Percentiles rank a stretch among this genome's conserved stretches.
These are phyloP conservation scores for Euplexia lucipara DNA, from an alignment of 2,888 invertebrate species.

Conservation along the genomic window DNA sequence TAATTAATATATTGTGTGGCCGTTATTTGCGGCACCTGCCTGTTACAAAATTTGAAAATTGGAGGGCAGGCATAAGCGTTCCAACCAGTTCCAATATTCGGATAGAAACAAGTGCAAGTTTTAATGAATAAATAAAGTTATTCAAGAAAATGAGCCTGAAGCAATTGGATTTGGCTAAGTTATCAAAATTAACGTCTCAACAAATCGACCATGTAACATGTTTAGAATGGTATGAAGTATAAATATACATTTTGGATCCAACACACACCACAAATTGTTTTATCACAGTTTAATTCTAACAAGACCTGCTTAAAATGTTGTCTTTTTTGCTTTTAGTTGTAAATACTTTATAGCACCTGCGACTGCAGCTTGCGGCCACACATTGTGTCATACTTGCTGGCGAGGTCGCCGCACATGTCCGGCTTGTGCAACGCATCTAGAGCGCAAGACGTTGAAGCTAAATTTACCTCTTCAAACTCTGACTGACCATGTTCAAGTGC, in stretches of 20 bases:
- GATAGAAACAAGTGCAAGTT: conserved; percentile 16
- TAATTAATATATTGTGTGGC: not conserved
- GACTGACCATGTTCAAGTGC: conserved; percentile 74
- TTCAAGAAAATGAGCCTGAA: conserved; percentile 69
- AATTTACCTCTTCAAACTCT: conserved; percentile 76
- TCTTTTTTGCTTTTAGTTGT: conserved; percentile 73
- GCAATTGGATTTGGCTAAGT: conserved; percentile 67
- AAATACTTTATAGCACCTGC: conserved; percentile 80
- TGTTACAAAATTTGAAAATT: conserved; percentile 1
- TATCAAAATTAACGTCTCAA: conserved; percentile 72
- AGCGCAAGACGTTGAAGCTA: conserved; percentile 72
- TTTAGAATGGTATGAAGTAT: conserved; percentile 79
- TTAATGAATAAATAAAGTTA: conserved; percentile 4
- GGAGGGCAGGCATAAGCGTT: too few relatives aligned
- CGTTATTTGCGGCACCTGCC: not conserved
- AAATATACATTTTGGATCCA: not conserved
- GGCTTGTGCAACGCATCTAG: conserved; percentile 72
- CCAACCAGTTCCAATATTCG: not conserved
- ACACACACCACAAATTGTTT: not conserved
- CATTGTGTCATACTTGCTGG: conserved; percentile 84
- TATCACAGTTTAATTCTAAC: not conserved
- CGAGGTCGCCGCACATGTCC: conserved; percentile 75
- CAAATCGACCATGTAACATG: conserved; percentile 81
- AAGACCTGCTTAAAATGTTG: not conserved
- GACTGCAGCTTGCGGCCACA: conserved; percentile 83